Base-by-base conservation (phyloP, 2,797 vertebrate genomes). In the Pseudomugil tenellus region DNA sequence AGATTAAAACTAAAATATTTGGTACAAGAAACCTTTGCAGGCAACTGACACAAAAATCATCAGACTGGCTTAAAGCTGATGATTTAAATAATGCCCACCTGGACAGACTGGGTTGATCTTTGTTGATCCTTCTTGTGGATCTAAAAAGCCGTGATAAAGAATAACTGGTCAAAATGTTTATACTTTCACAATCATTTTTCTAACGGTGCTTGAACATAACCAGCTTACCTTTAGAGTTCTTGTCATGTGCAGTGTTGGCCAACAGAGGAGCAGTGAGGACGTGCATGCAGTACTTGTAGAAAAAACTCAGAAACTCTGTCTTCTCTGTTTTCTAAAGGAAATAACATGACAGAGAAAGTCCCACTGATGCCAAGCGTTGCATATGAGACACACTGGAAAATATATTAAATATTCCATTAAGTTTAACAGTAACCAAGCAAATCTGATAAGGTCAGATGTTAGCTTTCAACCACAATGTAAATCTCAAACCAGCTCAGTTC, bases 281-380 rank as follows among this genome's bases (percentile, higher is more conserved):
- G 12, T 99, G 98, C 98, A 99, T 99, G 92, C 98, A 99, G 95
- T 98, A 97, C 89, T 98, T 99, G 92, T 99, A 99, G 93, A 99
- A 99, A 91, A 99, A 99, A 92, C 97, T 98, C 75, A 99, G 92
- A 85, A 99, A 99, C 77, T 99, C 98, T 0, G 97, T 99, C 92
- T 99, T 99, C 88, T 99, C 98, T 0, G 97, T 97, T 98, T 99
- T 99, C 98, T 99, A 73, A 23, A 63, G 77, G 89, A 86, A 67
- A 71, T 76, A 1, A 66, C 34, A 34, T 25, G 11, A 32, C 10
- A 12, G 28, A 51, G 34, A 34, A 12, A 23, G 3, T 12, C 11
- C 11, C 19, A 1, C 25, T 41, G 26, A 43, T 43, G 17, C 6
- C 28, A 25, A 19, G n/a, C 23, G 9, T 17, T 25, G 34, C 21